These are phyloP conservation scores for Onychostruthus taczanowskii DNA, from an alignment of 2,113 vertebrate genomes.

Conservation along the genomic window DNA sequence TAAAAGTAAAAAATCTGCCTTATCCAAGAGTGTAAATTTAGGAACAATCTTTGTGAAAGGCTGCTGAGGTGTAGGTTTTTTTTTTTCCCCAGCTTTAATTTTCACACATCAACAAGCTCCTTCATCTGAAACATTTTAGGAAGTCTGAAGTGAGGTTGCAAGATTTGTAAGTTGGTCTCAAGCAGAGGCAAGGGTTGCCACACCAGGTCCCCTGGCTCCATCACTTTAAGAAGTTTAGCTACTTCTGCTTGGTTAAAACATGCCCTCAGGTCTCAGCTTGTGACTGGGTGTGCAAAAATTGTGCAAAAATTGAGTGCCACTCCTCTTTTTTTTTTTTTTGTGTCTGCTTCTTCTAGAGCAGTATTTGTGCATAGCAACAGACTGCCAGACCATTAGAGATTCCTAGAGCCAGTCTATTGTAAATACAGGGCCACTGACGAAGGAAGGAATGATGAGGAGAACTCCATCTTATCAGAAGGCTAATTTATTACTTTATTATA, in stretches of 20 bases:
- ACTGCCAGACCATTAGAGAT: background rate
- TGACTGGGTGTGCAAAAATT: background rate
- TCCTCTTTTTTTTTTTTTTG: background rate
- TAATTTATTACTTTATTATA: too few species aligned
- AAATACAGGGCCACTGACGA: too few species aligned
- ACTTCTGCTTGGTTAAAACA: background rate
- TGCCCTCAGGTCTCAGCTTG: background rate
- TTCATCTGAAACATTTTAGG: background rate
- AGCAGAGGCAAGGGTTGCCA: background rate
- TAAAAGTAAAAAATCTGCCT: background rate
- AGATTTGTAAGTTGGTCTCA: background rate
- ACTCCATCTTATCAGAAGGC: too few species aligned
- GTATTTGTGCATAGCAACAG: background rate
- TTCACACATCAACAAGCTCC: background rate
- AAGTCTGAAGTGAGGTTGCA: background rate
- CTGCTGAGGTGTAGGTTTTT: background rate
- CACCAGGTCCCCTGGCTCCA: background rate
- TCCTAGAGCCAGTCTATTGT: background rate
- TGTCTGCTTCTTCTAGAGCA: background rate
- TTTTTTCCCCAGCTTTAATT: background rate
- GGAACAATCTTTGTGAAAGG: background rate
- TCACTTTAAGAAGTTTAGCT: background rate
- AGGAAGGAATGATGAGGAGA: too few species aligned
- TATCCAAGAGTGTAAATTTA: background rate
- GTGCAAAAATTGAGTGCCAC: background rate